A percentile compares a stretch with the other conserved stretches of the same genome.
phyloP scores from a whole-genome alignment of 1,140 invertebrate species.

The Hydropsyche tenuis region DNA sequence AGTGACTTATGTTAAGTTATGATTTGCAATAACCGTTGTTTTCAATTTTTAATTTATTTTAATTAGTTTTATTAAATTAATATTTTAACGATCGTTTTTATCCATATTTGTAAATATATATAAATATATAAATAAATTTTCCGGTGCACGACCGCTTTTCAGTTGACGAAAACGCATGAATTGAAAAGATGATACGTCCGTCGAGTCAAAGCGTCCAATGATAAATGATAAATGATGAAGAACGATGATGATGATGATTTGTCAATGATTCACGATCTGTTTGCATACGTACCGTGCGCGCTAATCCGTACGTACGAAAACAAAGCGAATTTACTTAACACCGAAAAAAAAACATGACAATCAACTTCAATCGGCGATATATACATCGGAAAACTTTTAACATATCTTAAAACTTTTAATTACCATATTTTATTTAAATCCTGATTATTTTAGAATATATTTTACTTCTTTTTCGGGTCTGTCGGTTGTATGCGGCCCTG shows the following conservation, averaged over 20 bases:
- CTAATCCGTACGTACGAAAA: constrained; percentile 10
- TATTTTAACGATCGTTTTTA: constrained; percentile 41
- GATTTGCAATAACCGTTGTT: constrained; percentile 46
- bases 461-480: constrained; percentile 18
- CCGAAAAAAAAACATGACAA: background rate
- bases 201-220: background rate
- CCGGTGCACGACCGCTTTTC: too few relatives aligned
- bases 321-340: background rate
- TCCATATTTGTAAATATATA: constrained; percentile 5
- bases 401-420: background rate
- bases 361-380: background rate
- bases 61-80: constrained; percentile 44
- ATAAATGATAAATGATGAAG: background rate
- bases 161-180: background rate
- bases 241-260: constrained; percentile 11
- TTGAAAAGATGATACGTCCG: background rate
- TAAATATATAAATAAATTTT: constrained; percentile 3
- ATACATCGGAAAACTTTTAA: constrained; percentile 1
- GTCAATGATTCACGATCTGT: constrained; percentile 12
- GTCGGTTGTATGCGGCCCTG: background rate
- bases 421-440: constrained; percentile 23
- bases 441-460: constrained; percentile 39
- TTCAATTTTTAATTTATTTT: constrained; percentile 18
- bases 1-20: constrained; percentile 50
- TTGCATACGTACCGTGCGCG: constrained; percentile 18